A percentile compares a stretch with the other conserved stretches of the same genome.
Evolutionary conservation across 2,113 vertebrate species (phyloP).

Genomic region (Orientallactaga bullata): DNA sequence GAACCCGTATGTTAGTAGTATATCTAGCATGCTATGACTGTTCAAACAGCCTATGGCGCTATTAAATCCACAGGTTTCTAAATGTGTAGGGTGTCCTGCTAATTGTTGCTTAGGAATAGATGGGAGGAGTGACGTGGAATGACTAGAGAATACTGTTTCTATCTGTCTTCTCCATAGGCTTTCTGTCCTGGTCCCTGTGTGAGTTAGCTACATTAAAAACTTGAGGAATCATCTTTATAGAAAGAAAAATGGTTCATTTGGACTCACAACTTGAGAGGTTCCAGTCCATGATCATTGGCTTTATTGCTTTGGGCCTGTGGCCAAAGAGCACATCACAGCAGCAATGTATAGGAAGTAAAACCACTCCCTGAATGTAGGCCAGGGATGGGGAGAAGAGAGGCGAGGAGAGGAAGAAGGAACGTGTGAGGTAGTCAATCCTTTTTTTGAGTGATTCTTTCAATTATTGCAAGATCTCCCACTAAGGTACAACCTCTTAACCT

Average conservation of each 20-base stretch:
- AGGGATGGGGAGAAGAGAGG: background rate
- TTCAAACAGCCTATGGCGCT: background rate
- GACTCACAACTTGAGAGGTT: background rate
- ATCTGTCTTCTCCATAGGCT: background rate
- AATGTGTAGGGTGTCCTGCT: background rate
- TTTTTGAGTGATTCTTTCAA: background rate
- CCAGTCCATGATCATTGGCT: background rate
- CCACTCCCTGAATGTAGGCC: background rate
- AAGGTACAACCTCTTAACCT: background rate
- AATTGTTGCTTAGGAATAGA: background rate
- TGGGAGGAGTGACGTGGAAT: background rate
- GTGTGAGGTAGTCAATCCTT: no score
- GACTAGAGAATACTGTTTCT: background rate
- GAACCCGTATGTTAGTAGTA: background rate
- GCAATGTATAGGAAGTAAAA: background rate
- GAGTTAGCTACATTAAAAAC: background rate
- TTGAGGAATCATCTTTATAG: background rate
- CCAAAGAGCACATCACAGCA: background rate
- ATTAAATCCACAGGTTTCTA: background rate
- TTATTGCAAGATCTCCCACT: background rate
- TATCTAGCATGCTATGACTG: background rate
- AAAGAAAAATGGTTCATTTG: no score
- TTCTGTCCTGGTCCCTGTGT: background rate
- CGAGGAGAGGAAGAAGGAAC: background rate
- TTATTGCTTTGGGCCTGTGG: background rate